Percentiles rank a stretch among this genome's conserved stretches.
phyloP scores from a whole-genome alignment of 2,888 invertebrate species.

The Megastigmus dorsalis region DNA sequence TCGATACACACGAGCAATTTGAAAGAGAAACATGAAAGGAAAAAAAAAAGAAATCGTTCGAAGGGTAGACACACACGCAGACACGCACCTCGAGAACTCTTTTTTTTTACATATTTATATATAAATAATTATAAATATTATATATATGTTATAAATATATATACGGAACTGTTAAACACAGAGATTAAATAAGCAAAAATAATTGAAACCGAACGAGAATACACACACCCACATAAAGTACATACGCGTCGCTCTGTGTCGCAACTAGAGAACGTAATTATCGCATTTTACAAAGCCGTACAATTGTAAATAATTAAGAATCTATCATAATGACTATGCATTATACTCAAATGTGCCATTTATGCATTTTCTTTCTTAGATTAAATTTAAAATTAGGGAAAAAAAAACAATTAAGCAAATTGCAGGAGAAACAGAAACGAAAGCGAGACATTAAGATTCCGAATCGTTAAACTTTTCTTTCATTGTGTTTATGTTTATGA shows the following conservation, averaged over 20 bases:
- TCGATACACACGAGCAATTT: background rate
- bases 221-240: too few relatives aligned
- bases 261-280: conserved; percentile 55
- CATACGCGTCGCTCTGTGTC: conserved; percentile 49
- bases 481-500: conserved; percentile 18
- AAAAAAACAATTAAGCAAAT: background rate
- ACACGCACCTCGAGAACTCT: conserved; percentile 32
- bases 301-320: conserved; percentile 52
- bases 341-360: conserved; percentile 54
- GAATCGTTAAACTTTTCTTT: conserved; percentile 22
- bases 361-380: conserved; percentile 37
- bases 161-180: conserved; percentile 54
- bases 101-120: conserved; percentile 40
- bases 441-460: conserved; percentile 32
- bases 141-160: conserved; percentile 55
- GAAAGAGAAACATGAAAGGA: conserved; percentile 13
- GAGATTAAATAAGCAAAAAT: conserved; percentile 46
- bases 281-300: conserved; percentile 54
- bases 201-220: conserved; percentile 26
- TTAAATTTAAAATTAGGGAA: conserved; percentile 23
- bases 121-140: conserved; percentile 54
- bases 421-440: background rate
- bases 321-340: conserved; percentile 28
- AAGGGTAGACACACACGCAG: conserved; percentile 35
- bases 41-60: conserved; percentile 39